These are phyloP conservation scores for Carcharodon carcharias DNA, from an alignment of 2,797 vertebrate species.

Conservation along the genomic window DNA sequence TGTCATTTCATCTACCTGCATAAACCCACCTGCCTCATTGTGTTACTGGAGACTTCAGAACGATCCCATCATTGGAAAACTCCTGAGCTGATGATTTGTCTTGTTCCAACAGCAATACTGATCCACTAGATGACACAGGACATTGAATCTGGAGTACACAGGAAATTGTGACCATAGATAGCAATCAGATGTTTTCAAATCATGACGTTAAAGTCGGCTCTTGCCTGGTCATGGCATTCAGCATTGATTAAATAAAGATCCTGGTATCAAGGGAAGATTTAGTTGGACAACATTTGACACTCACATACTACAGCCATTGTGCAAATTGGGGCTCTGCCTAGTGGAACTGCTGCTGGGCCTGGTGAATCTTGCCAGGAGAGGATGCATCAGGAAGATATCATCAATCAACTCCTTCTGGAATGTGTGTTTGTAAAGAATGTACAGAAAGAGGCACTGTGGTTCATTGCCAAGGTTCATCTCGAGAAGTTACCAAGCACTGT, in stretches of 20 bases:
- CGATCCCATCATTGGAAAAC: neutral
- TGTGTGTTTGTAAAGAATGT: too few relatives aligned
- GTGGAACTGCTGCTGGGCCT: neutral
- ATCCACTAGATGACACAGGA: neutral
- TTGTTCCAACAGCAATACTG: neutral
- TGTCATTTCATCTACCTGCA: neutral
- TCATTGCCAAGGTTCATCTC: neutral
- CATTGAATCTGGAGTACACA: neutral
- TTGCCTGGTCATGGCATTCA: neutral
- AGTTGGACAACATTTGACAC: neutral
- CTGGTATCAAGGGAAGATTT: neutral
- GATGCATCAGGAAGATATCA: neutral
- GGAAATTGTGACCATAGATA: neutral
- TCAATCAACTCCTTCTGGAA: too few relatives aligned
- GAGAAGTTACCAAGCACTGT: neutral
- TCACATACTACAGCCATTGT: neutral
- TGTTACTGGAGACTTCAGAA: neutral
- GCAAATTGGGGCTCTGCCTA: neutral
- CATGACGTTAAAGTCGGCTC: neutral
- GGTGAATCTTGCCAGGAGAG: neutral
- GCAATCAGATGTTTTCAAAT: neutral
- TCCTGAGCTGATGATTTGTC: neutral
- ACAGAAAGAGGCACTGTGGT: neutral
- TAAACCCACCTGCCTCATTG: neutral
- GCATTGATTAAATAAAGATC: neutral